Base-by-base conservation (phyloP, 1,140 invertebrate genomes). In the Temnothorax curvispinosus region DNA sequence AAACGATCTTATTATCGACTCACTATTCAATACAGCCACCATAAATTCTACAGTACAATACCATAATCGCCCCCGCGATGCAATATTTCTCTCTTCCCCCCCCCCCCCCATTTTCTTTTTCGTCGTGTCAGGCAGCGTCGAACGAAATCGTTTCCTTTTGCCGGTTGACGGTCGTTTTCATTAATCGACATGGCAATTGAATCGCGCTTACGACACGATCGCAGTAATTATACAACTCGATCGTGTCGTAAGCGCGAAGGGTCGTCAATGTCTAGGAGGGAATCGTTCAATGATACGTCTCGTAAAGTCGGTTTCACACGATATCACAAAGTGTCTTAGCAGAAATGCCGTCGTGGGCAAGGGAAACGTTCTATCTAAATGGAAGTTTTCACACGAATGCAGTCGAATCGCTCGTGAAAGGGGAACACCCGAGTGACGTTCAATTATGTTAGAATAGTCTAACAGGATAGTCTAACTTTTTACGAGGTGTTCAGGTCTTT, bases 151-250 rank as follows among this genome's bases (percentile, higher is more conserved):
- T 32, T 58, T 35, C 18, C 18, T 44, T 44, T 35, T n/a, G 50
- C 27, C n/a, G 13, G 3, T 15, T 56, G 54, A 47, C 7, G 54
- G 54, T 27, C 27, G 32, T 50, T 84, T 75, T 38, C 32, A 27
- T 80, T 64, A 67, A 13, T 69, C 35, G 35, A 75, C 5, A 27
- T 38, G 54, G 18, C n/a, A 84, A 82, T 82, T 44, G 69, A 82
- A 84, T 50, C 80, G 18, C 15, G 64, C 8, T 81, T 71, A 81
- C 15, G n/a, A 38, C 54, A 58, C 54, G 54, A 74, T 82, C 32
- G 21, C 18, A 52, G 27, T 75, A 84, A 74, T 84, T 84, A 75
- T 41, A 75, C 69, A 84, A 84, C 27, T 84, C 41, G 54, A 75
- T 74, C 54, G 38, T 13, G 27, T 27, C 27, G 27, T 27, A 27